A percentile compares a stretch with the other conserved stretches of the same genome.
Conservation (phyloP, 2,797 vertebrate species). For the Balearica regulorum region DNA sequence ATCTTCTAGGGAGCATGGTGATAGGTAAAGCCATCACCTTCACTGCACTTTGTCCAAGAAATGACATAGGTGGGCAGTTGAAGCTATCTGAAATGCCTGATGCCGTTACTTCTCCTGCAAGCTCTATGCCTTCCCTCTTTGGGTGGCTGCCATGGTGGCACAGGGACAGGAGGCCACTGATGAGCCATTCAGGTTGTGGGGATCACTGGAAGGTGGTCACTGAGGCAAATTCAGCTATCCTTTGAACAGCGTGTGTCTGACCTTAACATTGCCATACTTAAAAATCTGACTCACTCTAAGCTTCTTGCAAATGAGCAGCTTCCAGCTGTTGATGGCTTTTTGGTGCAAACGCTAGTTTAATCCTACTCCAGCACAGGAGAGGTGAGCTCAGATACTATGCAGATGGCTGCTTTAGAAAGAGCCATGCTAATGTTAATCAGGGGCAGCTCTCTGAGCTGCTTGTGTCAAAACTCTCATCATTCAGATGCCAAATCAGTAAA, state of each 20-base stretch:
- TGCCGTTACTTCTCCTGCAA: not conserved
- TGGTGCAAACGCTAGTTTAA: not conserved
- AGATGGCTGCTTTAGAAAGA: not conserved
- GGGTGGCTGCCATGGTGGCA: not conserved
- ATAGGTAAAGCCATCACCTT: not conserved
- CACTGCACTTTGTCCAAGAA: not conserved
- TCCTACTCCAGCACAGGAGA: not conserved
- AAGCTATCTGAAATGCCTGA: not conserved
- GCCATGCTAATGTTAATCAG: not conserved
- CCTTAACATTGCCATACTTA: not conserved
- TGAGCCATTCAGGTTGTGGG: not conserved
- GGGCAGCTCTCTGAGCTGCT: not conserved
- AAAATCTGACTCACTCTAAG: not conserved
- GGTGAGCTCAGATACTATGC: not conserved
- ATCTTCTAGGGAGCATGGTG: not conserved
- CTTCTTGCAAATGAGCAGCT: not conserved
- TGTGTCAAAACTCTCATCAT: not conserved
- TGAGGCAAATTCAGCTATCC: not conserved
- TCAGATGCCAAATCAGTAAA: constrained; percentile 19
- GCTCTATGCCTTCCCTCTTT: not conserved
- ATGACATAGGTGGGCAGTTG: not conserved
- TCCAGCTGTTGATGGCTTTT: not conserved
- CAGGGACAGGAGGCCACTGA: not conserved
- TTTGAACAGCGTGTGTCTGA: not conserved
- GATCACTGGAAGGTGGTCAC: not conserved